A percentile compares a stretch with the other conserved stretches of the same genome.
Evolutionary conservation across 1,140 invertebrate genomes (phyloP).

Genomic region (Drosophila dunni): DNA sequence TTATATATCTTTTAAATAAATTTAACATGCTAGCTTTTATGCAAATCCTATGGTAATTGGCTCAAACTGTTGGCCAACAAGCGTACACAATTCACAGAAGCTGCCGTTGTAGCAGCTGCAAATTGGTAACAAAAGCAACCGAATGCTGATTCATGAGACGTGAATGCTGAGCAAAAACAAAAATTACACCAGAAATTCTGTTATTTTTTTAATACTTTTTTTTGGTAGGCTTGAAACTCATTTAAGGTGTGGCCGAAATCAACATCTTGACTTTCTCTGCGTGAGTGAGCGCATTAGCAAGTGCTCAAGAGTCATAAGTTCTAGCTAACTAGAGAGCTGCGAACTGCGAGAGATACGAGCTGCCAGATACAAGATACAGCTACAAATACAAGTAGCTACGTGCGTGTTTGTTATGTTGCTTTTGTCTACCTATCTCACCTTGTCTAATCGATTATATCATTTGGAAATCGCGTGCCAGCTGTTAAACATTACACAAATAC

Average conservation of each 20-base stretch:
- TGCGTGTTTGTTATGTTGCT: slow-evolving; percentile 10
- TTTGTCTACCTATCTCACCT: slow-evolving; percentile 18
- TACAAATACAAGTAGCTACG: slow-evolving; percentile 29
- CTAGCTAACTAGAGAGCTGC: slow-evolving; percentile 28
- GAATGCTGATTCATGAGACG: slow-evolving; percentile 61
- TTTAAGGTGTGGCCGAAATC: slow-evolving; percentile 40
- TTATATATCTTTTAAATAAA: slow-evolving; percentile 82
- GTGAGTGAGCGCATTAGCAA: slow-evolving; percentile 16
- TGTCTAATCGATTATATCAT: slow-evolving; percentile 69
- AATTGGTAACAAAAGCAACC: slow-evolving; percentile 29
- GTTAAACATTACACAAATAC: slow-evolving; percentile 15
- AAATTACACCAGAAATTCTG: slow-evolving; percentile 58
- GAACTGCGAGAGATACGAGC: background rate
- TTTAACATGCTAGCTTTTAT: slow-evolving; percentile 81
- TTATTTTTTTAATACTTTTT: background rate
- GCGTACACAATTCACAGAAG: slow-evolving; percentile 6
- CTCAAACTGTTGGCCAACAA: slow-evolving; percentile 25
- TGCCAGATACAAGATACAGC: slow-evolving; percentile 3
- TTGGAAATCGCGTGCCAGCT: slow-evolving; percentile 46
- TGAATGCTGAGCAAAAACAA: slow-evolving; percentile 39
- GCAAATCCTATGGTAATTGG: slow-evolving; percentile 82
- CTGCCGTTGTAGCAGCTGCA: slow-evolving; percentile 34
- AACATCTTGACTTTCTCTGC: slow-evolving; percentile 35
- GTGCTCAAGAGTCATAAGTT: slow-evolving; percentile 15
- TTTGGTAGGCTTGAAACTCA: slow-evolving; percentile 24